Evolutionary conservation across 2,888 invertebrate genomes (phyloP), one percentile per base, ranked within the genome.

Genomic region (Formica aserva): DNA sequence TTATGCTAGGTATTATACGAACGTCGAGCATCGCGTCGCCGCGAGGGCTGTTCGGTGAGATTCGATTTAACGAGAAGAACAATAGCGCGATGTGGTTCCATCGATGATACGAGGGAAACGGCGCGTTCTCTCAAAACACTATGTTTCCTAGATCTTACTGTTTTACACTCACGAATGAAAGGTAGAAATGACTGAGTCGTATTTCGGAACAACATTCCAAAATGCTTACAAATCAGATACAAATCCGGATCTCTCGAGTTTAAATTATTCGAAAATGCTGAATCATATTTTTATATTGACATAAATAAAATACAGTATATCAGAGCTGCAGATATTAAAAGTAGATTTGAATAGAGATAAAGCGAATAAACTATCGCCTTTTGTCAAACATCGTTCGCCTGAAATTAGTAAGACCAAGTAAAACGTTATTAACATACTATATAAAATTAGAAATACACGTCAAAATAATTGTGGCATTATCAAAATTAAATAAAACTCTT

Each of bases 21-120:
- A 66, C 26, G 55, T 67, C 55, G 15, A 65, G 38, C 13, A 29
- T 18, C 67, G 35, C 22, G 48, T 52, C 65, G 57, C 32, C 32
- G 32, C 77, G 45, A 69, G 69, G n/a, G 13, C 26, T 6, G 48
- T 57, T 9, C 38, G 66, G 15, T 1, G 32, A 77, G 67, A 69
- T 41, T 45, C 22, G 45, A 78, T 78, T 69, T 45, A 69, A 69
- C 69, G 69, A 32, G 63, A 52, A 41, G 41, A 67, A 67, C 67
- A 77, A 78, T 69, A 69, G 41, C 22, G 29, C 29, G 52, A 26
- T 55, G 55, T 26, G 22, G 65, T 67, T 77, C 1, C 55, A 18
- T n/a, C 48, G 15, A 18, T 45, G 63, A 75, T 66, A 26, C 18
- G 26, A 4, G 29, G 29, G 8, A 41, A 66, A 63, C 32, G 29